A percentile compares a stretch with the other conserved stretches of the same genome.
phyloP scores from a whole-genome alignment of 2,797 vertebrate genomes.

The Danio tinwini region DNA sequence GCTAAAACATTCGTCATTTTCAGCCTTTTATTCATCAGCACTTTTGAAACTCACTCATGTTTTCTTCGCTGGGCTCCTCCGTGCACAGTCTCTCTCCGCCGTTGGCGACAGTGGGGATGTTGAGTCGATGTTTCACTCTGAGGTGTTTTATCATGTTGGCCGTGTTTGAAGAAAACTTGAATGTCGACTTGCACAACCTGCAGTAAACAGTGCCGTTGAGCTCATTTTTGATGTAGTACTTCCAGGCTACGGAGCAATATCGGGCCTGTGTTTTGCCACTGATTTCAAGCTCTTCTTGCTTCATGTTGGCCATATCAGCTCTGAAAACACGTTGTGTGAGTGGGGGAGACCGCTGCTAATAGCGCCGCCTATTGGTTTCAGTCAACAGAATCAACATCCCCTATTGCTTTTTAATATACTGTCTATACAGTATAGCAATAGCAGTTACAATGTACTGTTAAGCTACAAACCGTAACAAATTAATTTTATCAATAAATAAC shows the following conservation, averaged over 20 bases:
- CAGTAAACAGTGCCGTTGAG: constrained; percentile 23
- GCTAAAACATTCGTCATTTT: not conserved
- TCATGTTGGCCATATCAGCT: constrained; percentile 37
- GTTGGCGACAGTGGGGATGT: constrained; percentile 8
- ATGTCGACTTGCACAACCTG: constrained; percentile 31
- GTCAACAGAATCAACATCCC: not conserved
- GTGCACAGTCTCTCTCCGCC: constrained; percentile 4
- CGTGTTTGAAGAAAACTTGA: constrained; percentile 42
- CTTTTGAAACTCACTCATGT: constrained; percentile 27
- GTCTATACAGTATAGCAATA: too few relatives aligned
- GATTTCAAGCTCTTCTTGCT: constrained; percentile 1
- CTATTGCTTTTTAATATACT: too few relatives aligned
- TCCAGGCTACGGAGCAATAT: constrained; percentile 42
- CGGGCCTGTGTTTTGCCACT: constrained; percentile 33
- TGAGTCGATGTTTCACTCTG: constrained; percentile 38
- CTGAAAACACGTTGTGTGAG: constrained; percentile 12
- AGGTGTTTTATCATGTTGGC: constrained; percentile 48
- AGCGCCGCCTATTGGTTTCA: not conserved
- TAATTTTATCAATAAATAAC: too few relatives aligned
- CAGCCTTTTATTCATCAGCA: not conserved
- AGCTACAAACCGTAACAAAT: too few relatives aligned
- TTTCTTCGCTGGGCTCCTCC: constrained; percentile 1
- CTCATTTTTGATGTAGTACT: constrained; percentile 41
- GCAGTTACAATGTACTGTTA: too few relatives aligned
- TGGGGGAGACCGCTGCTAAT: not conserved